Evolutionary conservation across 2,797 vertebrate genomes (phyloP).

Genomic region (Lindbergichthys nudifrons): DNA sequence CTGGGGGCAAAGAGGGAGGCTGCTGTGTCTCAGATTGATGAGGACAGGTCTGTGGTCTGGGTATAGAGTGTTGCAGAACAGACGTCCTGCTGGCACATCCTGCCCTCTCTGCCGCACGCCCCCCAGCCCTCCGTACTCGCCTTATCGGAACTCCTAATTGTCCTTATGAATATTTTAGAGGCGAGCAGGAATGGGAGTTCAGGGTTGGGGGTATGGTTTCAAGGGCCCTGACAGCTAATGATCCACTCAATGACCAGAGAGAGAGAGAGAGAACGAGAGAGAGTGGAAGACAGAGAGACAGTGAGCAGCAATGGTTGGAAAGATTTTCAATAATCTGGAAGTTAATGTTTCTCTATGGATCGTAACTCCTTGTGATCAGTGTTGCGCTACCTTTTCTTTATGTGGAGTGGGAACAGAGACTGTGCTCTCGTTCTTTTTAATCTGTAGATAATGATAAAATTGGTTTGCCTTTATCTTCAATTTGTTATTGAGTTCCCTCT

Average conservation of each 20-base stretch:
- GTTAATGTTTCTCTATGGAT: constrained; percentile 34
- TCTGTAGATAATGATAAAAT: constrained; percentile 79
- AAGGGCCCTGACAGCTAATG: constrained; percentile 85
- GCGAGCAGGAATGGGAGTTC: constrained; percentile 83
- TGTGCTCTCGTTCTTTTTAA: constrained; percentile 65
- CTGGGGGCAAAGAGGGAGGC: constrained; percentile 76
- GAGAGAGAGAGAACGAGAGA: constrained; percentile 51
- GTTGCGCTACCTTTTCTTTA: constrained; percentile 32
- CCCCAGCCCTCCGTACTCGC: constrained; percentile 75
- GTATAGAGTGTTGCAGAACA: constrained; percentile 80
- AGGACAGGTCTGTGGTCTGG: constrained; percentile 80
- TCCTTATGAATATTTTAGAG: constrained; percentile 90
- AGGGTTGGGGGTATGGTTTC: constrained; percentile 83
- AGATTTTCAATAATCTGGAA: constrained; percentile 44
- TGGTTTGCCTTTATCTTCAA: constrained; percentile 83
- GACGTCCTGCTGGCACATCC: constrained; percentile 81
- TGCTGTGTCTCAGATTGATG: constrained; percentile 82
- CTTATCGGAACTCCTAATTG: constrained; percentile 90
- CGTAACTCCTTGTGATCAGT: constrained; percentile 42
- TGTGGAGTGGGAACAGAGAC: constrained; percentile 40
- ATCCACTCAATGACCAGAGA: constrained; percentile 81
- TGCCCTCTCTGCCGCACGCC: constrained; percentile 74
- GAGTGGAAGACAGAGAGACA: constrained; percentile 34
- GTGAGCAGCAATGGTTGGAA: constrained; percentile 44
- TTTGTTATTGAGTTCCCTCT: constrained; percentile 81